Evolutionary conservation across 2,797 vertebrate species (phyloP).

Genomic region (Acrossocheilus wenchowensis): DNA sequence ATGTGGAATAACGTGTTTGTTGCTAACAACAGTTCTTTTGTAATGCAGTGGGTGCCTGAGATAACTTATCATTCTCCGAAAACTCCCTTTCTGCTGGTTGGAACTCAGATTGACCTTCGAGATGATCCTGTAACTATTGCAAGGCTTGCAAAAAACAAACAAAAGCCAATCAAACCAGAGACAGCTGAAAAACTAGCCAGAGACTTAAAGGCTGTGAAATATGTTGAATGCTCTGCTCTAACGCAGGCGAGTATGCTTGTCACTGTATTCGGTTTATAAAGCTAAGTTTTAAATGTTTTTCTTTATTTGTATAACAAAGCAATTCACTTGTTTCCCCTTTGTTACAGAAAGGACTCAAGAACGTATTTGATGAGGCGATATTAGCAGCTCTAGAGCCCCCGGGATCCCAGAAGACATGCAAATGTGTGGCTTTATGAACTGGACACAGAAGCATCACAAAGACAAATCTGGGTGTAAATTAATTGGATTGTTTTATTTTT

Average conservation of each 20-base stretch:
- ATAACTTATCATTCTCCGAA: conserved; percentile 84
- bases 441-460: conserved; percentile 15
- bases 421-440: conserved; percentile 95
- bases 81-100: conserved; percentile 84
- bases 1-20: not conserved
- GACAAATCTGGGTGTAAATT: conserved; percentile 25
- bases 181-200: conserved; percentile 82
- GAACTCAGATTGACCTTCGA: conserved; percentile 83
- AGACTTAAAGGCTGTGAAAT: conserved; percentile 85
- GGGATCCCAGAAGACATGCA: conserved; percentile 96
- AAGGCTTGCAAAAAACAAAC: conserved; percentile 84
- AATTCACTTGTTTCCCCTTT: conserved; percentile 77
- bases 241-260: conserved; percentile 75
- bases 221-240: conserved; percentile 82
- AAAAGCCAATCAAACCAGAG: conserved; percentile 82
- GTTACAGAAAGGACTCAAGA: conserved; percentile 99
- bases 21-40: not conserved
- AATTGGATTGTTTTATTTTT: conserved; percentile 1
- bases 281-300: not conserved
- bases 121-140: conserved; percentile 83
- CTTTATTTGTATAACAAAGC: conserved; percentile 18
- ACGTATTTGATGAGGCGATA: conserved; percentile 99
- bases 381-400: conserved; percentile 96
- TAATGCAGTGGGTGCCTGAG: conserved; percentile 80
- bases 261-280: not conserved